Evolutionary conservation across 2,888 invertebrate genomes (phyloP).

Genomic region (Diabrotica balteata): DNA sequence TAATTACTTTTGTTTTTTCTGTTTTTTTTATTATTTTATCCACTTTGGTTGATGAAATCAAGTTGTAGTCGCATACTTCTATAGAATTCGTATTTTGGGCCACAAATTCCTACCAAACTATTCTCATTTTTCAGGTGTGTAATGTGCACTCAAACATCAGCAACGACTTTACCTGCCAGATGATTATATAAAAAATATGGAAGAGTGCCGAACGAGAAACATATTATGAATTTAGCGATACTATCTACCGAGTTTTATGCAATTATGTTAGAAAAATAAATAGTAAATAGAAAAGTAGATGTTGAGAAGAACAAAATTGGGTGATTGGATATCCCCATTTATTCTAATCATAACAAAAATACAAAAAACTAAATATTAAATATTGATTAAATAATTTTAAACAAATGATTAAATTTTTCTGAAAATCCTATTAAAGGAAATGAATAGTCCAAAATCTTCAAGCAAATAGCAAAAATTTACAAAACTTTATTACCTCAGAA

Average conservation of each 20-base stretch:
- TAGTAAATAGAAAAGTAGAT: slow-evolving; percentile 28
- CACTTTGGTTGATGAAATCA: too few species aligned
- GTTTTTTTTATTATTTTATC: too few species aligned
- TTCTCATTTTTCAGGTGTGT: slow-evolving; percentile 1
- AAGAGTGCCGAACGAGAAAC: slow-evolving; percentile 14
- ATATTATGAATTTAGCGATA: slow-evolving; percentile 27
- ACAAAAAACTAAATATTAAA: too few species aligned
- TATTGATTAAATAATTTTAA: slow-evolving; percentile 26
- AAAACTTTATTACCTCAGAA: too few species aligned
- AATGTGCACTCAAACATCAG: slow-evolving; percentile 15
- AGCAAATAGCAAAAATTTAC: too few species aligned
- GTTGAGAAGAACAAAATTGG: slow-evolving; percentile 19
- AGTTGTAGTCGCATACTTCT: too few species aligned
- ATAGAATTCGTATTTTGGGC: too few species aligned
- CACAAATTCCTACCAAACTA: too few species aligned
- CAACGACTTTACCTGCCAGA: slow-evolving; percentile 32
- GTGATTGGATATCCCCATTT: too few species aligned
- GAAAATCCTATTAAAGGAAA: too few species aligned
- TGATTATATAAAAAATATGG: slow-evolving; percentile 24
- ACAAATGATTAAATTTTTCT: slow-evolving; percentile 24
- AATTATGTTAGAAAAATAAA: slow-evolving; percentile 26
- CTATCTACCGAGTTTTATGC: slow-evolving; percentile 18
- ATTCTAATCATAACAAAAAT: too few species aligned
- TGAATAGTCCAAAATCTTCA: too few species aligned
- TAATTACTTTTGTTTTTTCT: fast-evolving